phyloP scores from a whole-genome alignment of 2,888 invertebrate species.

The Tachystola acroxantha region DNA sequence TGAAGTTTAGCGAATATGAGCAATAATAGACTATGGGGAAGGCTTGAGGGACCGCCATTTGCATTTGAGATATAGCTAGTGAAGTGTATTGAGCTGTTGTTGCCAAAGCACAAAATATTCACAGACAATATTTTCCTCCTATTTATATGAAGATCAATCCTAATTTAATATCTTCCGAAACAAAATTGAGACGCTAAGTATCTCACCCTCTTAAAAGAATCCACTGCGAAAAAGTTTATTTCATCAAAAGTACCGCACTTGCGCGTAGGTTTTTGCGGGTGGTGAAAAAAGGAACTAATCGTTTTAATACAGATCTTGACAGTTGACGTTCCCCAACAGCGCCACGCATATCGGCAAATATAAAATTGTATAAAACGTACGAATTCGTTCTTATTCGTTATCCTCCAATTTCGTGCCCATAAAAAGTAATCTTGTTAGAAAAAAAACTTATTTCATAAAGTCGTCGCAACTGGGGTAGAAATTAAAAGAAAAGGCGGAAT shows the following conservation, averaged over 20 bases:
- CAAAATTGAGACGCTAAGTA: conserved; percentile 40
- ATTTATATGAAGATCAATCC: conserved; percentile 8
- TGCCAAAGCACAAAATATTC: too few relatives aligned
- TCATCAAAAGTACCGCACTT: conserved; percentile 26
- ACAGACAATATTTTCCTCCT: conserved; percentile 5
- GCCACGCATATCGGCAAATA: neutral
- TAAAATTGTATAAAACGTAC: neutral
- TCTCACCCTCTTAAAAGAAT: conserved; percentile 39
- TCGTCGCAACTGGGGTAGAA: conserved; percentile 39
- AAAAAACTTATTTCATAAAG: conserved; percentile 73
- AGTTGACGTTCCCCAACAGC: neutral
- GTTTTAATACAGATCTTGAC: neutral
- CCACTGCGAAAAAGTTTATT: conserved; percentile 31
- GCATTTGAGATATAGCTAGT: conserved; percentile 1
- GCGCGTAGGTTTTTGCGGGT: conserved; percentile 18
- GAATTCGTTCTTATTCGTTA: conserved; percentile 25
- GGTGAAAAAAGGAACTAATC: neutral
- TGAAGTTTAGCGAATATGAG: conserved; percentile 21
- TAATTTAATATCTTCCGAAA: conserved; percentile 19
- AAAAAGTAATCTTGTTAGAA: conserved; percentile 71
- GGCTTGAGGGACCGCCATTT: conserved; percentile 9
- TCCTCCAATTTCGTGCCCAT: conserved; percentile 66
- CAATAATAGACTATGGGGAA: conserved; percentile 2
- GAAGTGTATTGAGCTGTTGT: too few relatives aligned
- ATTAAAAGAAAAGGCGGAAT: conserved; percentile 50